These are phyloP conservation scores for Brachyalestes nurse DNA, from an alignment of 2,797 vertebrate genomes.

Conservation along the genomic window DNA sequence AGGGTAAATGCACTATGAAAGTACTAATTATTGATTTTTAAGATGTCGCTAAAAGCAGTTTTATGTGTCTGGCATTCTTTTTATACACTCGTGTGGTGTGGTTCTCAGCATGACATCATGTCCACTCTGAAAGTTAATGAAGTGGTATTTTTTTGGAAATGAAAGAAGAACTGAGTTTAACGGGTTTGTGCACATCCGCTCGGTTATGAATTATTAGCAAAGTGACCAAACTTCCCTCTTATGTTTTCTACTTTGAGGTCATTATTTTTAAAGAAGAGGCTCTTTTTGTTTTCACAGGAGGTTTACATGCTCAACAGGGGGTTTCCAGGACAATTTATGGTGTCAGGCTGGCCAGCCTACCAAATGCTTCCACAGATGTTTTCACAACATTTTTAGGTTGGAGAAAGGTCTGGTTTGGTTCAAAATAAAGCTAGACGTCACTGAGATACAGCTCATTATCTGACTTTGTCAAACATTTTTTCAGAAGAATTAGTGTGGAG, in stretches of 20 bases:
- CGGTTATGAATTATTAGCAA: background rate
- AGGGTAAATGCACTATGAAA: background rate
- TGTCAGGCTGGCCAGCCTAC: conserved; percentile 14
- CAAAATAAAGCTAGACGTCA: background rate
- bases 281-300: conserved; percentile 2
- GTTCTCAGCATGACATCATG: background rate
- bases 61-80: background rate
- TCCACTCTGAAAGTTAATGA: background rate
- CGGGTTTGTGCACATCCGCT: background rate
- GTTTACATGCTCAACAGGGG: conserved; percentile 19
- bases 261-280: background rate
- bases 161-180: conserved; percentile 19
- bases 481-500: background rate
- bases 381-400: background rate
- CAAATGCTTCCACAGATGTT: conserved; percentile 27
- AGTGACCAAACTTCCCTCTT: background rate
- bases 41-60: background rate
- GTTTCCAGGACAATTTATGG: background rate
- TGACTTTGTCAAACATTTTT: background rate
- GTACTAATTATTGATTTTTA: background rate
- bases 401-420: background rate
- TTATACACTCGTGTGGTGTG: background rate
- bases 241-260: background rate
- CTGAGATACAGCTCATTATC: background rate
- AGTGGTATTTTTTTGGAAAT: conserved; percentile 3